Evolutionary conservation across 2,888 invertebrate species (phyloP).

Genomic region (Ypsolopha scabrella): DNA sequence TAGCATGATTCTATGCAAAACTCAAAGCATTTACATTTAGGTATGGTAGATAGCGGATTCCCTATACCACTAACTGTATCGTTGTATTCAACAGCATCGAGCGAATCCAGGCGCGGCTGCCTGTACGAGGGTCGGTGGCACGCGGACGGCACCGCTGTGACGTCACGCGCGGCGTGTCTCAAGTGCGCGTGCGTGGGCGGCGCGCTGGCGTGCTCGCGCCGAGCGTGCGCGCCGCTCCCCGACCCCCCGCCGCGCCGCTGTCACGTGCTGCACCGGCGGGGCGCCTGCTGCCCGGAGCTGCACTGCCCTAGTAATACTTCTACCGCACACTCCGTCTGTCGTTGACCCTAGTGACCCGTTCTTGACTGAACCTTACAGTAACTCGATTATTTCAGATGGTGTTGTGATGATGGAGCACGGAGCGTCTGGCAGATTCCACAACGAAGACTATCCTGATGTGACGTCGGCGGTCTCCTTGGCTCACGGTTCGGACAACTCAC

Average conservation of each 20-base stretch:
- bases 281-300: slow-evolving; percentile 82
- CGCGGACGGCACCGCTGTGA: slow-evolving; percentile 67
- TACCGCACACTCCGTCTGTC: background rate
- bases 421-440: slow-evolving; percentile 14
- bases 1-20: no score
- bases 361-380: background rate
- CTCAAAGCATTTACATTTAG: no score
- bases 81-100: background rate
- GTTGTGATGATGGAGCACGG: slow-evolving; percentile 33
- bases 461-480: background rate
- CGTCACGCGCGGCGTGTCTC: slow-evolving; percentile 77
- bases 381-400: slow-evolving; percentile 28
- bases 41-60: no score
- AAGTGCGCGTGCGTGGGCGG: slow-evolving; percentile 81
- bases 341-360: background rate
- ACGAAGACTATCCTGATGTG: background rate
- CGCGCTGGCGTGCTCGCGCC: slow-evolving; percentile 80
- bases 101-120: slow-evolving; percentile 65
- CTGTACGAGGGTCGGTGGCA: slow-evolving; percentile 78
- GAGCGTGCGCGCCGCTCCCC: slow-evolving; percentile 81
- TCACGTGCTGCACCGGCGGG: slow-evolving; percentile 75
- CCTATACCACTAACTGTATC: background rate
- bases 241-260: slow-evolving; percentile 82
- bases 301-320: slow-evolving; percentile 74
- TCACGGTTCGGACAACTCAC: background rate